Evolutionary conservation across 2,888 invertebrate genomes (phyloP), one percentile per base, ranked within the genome.

Genomic region (Ernsta delagoae): DNA sequence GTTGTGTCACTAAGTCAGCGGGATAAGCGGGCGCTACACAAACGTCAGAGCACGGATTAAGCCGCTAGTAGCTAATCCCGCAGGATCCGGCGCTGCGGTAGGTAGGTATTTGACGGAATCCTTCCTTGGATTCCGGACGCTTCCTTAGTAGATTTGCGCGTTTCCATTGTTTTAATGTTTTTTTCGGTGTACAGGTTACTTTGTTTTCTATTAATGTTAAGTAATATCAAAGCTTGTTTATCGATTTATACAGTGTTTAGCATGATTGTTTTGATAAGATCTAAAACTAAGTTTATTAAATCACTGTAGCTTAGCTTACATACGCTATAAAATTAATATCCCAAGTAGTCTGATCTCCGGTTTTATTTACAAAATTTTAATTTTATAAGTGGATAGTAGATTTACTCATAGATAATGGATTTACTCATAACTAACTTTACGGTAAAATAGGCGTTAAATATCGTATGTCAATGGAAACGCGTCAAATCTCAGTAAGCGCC

Each of bases 31-130:
- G n/a, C 67, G 56, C 56, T 36, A 36, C 6, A 36, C 36, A 36
- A 36, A 57, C 67, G 56, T 68, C 45, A 36, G 61, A 36, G 48
- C 80, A 83, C 77, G 78, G 78, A 75, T 75, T 77, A 75, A 83
- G 83, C 84, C 83, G 84, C 59, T 62, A 56, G 54, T 34, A 53
- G 75, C 77, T 83, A 88, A 88, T 86, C 88, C 83, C 75, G 78
- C 79, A 79, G 82, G 84, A 83, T 80, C 78, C 77, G 64, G 71
- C 81, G 78, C 85, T 89, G 92, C 89, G 90, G 92, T 92, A 90
- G 92, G 91, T 91, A 82, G 79, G 78, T 79, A 83, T 85, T 83
- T 82, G 83, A 78, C 80, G 77, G 81, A 84, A 84, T 84, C 82
- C 79, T 75, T 74, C 61, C 67, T 77, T 75, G 75, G 82, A 84